A percentile compares a stretch with the other conserved stretches of the same genome.
phyloP scores from a whole-genome alignment of 1,140 invertebrate species.

The Drosophila sucinea region DNA sequence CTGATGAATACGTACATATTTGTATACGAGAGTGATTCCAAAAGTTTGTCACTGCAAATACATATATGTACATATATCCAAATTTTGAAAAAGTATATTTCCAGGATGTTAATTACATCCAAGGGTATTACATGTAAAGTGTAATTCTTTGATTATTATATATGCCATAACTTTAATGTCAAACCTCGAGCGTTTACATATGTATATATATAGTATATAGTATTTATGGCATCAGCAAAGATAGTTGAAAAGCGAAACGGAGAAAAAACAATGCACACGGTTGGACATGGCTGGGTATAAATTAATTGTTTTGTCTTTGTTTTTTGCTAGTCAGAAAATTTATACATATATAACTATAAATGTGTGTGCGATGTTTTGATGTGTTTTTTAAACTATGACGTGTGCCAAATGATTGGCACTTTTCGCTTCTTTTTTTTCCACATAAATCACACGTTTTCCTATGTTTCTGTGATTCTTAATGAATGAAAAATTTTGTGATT shows the following conservation, averaged over 20 bases:
- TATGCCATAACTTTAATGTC: too few species aligned
- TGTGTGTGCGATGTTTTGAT: slow-evolving; percentile 9
- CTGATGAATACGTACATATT: background rate
- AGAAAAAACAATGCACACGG: slow-evolving; percentile 36
- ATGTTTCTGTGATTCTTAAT: background rate
- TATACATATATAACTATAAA: slow-evolving; percentile 34
- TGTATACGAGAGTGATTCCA: background rate
- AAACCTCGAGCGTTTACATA: background rate
- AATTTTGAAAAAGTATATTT: too few species aligned
- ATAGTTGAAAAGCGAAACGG: slow-evolving; percentile 33
- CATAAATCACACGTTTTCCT: slow-evolving; percentile 11
- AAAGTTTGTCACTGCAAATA: background rate
- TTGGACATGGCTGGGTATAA: slow-evolving; percentile 34
- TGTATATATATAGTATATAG: background rate
- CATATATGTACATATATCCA: too few species aligned
- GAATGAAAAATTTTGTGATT: slow-evolving; percentile 16
- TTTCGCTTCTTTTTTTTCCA: slow-evolving; percentile 29
- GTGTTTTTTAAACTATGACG: slow-evolving; percentile 52
- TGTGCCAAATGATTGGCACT: slow-evolving; percentile 47
- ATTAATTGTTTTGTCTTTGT: slow-evolving; percentile 51
- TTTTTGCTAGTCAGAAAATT: slow-evolving; percentile 40
- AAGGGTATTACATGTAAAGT: too few species aligned
- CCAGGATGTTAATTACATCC: too few species aligned
- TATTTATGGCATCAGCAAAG: slow-evolving; percentile 14
- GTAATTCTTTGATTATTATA: background rate